Percentiles rank a stretch among this genome's conserved stretches.
phyloP scores from a whole-genome alignment of 2,797 vertebrate species.

The Xenopus petersii region DNA sequence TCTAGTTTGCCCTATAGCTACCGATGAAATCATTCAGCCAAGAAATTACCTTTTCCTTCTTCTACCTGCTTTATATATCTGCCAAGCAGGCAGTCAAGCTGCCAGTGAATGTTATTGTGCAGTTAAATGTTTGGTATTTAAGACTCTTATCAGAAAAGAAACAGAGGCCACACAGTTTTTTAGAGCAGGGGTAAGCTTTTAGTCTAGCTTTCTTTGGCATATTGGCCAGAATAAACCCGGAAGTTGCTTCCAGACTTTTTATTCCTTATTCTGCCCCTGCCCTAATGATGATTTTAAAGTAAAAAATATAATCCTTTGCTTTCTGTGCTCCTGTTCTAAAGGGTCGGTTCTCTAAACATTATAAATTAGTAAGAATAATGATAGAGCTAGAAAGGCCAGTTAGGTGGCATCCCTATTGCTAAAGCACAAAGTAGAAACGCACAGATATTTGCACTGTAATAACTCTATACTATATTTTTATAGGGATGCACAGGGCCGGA shows the following conservation, averaged over 20 bases:
- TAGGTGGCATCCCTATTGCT: too few species aligned
- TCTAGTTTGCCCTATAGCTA: constrained; percentile 99
- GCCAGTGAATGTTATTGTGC: constrained; percentile 99
- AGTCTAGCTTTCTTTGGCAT: constrained; percentile 74
- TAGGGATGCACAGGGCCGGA: too few species aligned
- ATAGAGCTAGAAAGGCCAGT: too few species aligned
- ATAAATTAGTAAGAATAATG: too few species aligned
- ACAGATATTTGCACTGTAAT: too few species aligned
- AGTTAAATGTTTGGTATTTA: constrained; percentile 99
- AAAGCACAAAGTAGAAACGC: too few species aligned
- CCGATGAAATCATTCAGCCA: constrained; percentile 99
- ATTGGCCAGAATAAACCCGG: constrained; percentile 88
- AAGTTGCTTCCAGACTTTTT: constrained; percentile 76
- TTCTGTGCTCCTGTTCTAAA: too few species aligned
- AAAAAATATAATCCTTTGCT: too few species aligned
- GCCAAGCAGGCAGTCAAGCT: constrained; percentile 96
- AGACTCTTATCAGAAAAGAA: constrained; percentile 99
- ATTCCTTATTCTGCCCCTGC: too few species aligned
- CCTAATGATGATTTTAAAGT: too few species aligned
- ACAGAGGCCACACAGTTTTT: constrained; percentile 94
- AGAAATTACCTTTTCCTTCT: constrained; percentile 99
- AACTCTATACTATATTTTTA: too few species aligned
- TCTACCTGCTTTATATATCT: constrained; percentile 99
- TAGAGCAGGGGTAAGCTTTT: constrained; percentile 86
- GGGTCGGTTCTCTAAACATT: too few species aligned